Conservation (phyloP, 2,797 vertebrate species). For the Ispidina lecontei region DNA sequence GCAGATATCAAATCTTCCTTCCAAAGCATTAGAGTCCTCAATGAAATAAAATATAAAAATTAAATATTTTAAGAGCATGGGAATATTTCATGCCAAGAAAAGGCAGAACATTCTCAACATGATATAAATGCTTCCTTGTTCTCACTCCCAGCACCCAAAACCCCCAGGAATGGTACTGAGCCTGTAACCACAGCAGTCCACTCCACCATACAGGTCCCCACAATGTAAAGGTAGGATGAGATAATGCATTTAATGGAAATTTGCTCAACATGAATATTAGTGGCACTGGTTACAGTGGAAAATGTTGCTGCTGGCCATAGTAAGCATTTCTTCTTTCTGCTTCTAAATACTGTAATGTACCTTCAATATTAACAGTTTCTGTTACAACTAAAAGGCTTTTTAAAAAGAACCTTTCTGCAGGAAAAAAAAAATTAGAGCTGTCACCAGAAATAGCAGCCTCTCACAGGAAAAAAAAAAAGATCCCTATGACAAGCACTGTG, state of each 20-base stretch:
- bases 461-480: not conserved
- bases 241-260: not conserved
- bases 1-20: not conserved
- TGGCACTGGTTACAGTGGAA: not conserved
- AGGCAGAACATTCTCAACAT: not conserved
- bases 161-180: not conserved
- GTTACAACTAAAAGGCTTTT: not conserved
- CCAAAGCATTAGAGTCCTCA: not conserved
- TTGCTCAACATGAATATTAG: not conserved
- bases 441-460: not conserved
- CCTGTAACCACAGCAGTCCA: not conserved
- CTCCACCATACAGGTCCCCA: not conserved
- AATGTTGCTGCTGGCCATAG: not conserved
- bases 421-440: not conserved
- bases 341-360: not conserved
- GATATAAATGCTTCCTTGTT: not conserved
- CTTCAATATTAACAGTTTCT: not conserved
- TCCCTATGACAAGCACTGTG: not conserved
- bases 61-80: not conserved
- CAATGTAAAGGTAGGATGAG: accelerated
- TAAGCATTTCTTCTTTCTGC: not conserved
- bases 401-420: not conserved
- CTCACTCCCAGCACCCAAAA: not conserved
- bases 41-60: not conserved
- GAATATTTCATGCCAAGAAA: not conserved